Evolutionary conservation across 2,113 vertebrate genomes (phyloP), one percentile per base, ranked within the genome.

Genomic region (Dipodomys spectabilis): DNA sequence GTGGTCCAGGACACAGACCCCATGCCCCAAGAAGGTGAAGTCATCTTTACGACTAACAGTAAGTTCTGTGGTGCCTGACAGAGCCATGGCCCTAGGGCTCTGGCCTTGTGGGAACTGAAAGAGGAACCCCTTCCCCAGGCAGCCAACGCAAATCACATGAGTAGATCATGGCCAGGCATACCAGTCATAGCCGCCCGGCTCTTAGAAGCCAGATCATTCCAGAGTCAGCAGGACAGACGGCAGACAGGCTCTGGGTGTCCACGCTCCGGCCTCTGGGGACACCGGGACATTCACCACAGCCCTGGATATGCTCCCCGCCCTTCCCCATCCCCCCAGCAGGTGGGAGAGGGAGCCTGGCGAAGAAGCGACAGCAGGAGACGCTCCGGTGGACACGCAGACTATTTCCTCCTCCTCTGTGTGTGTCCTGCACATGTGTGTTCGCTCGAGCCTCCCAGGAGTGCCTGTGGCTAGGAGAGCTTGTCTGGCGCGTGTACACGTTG

Each of bases 31-130:
- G 95, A 96, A 7, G 98, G 97, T 35, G 99, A 99, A 68, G 96
- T 97, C 53, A 98, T 97, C 95, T 98, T 98, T 95, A 98, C 98
- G 30, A 97, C 98, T 85, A 98, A 98, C 98, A 98, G 99, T 99
- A 98, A 98, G 99, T 99, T 57, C 88, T 88, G 0, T 77, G 78
- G 32, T 86, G 28, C 72, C 69, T 57, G 1, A 1, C 68, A 3
- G 10, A 3, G 19, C 44, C 10, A 0, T 4, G 15, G n/a, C 69
- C 45, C 7, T 11, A 57, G 45, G 19, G 15, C n/a, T 39, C 8
- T 32, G 49, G 13, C 67, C 44, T 68, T 6, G 0, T 0, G 6
- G 6, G n/a, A 62, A 19, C 4, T 60, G 28, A 9, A 20, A 32
- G 39, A 60, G 62, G 60, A 13, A 62, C 16, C 19, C 28, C 79